phyloP scores from a whole-genome alignment of 1,140 invertebrate genomes.

The Pogonus chalceus region DNA sequence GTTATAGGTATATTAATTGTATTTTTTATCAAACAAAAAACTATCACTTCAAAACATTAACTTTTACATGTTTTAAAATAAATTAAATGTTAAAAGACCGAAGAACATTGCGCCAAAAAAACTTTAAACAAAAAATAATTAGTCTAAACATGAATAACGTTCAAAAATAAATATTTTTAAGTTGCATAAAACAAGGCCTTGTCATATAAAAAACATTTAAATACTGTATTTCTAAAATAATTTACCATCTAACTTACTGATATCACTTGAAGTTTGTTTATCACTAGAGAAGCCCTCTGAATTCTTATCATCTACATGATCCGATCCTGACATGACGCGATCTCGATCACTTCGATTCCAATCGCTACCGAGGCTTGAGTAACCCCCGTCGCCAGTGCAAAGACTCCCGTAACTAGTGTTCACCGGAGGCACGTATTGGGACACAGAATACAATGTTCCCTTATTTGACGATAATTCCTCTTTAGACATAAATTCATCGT shows the following conservation, averaged over 20 bases:
- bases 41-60: no score
- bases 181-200: no score
- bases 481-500: conserved; percentile 24
- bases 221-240: conserved; percentile 3
- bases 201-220: no score
- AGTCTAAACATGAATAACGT: no score
- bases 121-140: no score
- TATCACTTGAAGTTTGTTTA: conserved; percentile 1
- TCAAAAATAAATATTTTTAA: no score
- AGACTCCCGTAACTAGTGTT: conserved; percentile 25
- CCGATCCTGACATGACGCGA: background rate
- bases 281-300: background rate
- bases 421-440: conserved; percentile 25
- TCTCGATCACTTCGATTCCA: conserved; percentile 20
- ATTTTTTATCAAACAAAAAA: no score
- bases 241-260: conserved; percentile 8
- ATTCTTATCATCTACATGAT: background rate
- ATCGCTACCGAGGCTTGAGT: conserved; percentile 17
- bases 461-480: conserved; percentile 22
- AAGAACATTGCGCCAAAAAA: no score
- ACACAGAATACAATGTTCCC: conserved; percentile 29
- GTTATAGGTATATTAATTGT: no score
- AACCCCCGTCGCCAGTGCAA: conserved; percentile 20
- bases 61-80: no score
- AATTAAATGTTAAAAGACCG: no score